Percentiles rank a stretch among this genome's conserved stretches.
phyloP scores from a whole-genome alignment of 1,140 invertebrate species.

The Drosophila triauraria region DNA sequence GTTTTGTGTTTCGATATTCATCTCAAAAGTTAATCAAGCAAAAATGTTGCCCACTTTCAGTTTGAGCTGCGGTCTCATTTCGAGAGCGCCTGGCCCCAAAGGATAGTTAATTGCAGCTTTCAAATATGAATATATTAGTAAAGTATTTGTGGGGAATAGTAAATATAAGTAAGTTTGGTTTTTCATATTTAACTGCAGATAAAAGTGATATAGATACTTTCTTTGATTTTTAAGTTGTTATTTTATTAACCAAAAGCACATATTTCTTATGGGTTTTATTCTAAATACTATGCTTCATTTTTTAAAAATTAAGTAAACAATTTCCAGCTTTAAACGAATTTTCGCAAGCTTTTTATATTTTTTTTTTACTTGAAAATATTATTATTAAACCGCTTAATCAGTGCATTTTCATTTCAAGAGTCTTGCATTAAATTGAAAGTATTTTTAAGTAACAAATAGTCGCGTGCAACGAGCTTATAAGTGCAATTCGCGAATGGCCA shows the following conservation, averaged over 20 bases:
- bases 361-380: too few relatives aligned
- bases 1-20: slow-evolving; percentile 63
- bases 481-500: slow-evolving; percentile 15
- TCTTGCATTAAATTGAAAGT: slow-evolving; percentile 35
- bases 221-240: too few relatives aligned
- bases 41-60: slow-evolving; percentile 31
- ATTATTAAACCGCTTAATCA: too few relatives aligned
- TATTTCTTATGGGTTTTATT: too few relatives aligned
- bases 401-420: neutral
- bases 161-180: neutral
- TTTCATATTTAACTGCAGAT: neutral
- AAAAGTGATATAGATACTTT: too few relatives aligned
- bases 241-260: too few relatives aligned
- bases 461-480: slow-evolving; percentile 63
- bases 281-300: too few relatives aligned
- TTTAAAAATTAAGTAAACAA: too few relatives aligned
- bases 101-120: neutral
- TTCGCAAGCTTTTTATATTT: too few relatives aligned
- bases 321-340: too few relatives aligned
- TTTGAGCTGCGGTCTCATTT: slow-evolving; percentile 16
- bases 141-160: neutral
- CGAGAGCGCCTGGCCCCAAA: neutral
- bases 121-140: neutral
- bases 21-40: slow-evolving; percentile 74
- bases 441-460: slow-evolving; percentile 50